These are phyloP conservation scores for Trematomus loennbergii DNA, from an alignment of 2,113 vertebrate species.

Conservation along the genomic window DNA sequence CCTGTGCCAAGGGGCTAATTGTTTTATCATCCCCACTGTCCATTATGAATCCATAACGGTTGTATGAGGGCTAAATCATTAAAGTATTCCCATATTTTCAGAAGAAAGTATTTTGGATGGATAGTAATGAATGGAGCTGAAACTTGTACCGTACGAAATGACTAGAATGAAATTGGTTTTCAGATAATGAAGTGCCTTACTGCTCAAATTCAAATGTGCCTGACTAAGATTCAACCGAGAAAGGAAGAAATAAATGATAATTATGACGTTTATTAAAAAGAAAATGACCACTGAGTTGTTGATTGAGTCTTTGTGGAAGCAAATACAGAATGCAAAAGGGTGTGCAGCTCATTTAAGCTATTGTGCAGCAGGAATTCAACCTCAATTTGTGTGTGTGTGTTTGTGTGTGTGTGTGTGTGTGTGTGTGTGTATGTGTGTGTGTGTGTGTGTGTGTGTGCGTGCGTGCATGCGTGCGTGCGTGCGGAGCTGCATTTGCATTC, in stretches of 20 bases:
- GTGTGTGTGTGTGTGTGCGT: not conserved
- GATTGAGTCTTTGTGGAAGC: constrained; percentile 19
- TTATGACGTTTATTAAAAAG: constrained; percentile 15
- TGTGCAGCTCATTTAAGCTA: not conserved
- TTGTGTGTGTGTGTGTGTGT: not conserved
- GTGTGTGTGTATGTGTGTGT: not conserved
- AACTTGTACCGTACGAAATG: not conserved
- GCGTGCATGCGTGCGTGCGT: not conserved
- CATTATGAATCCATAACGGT: not conserved
- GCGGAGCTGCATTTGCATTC: not conserved
- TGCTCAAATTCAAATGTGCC: not conserved
- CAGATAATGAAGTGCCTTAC: constrained; percentile 18
- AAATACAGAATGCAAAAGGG: not conserved
- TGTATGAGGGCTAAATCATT: not conserved
- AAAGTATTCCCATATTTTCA: not conserved
- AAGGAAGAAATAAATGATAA: not conserved
- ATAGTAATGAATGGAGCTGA: not conserved
- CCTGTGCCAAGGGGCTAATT: too few species aligned
- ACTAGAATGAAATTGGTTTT: constrained; percentile 16
- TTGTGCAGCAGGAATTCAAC: not conserved
- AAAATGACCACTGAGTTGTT: constrained; percentile 6
- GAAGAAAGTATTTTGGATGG: constrained; percentile 2
- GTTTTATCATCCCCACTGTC: not conserved
- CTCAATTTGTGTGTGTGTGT: not conserved
- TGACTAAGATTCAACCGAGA: constrained; percentile 32